Conservation (phyloP, 2,113 vertebrate genomes). For the Camelus dromedarius region DNA sequence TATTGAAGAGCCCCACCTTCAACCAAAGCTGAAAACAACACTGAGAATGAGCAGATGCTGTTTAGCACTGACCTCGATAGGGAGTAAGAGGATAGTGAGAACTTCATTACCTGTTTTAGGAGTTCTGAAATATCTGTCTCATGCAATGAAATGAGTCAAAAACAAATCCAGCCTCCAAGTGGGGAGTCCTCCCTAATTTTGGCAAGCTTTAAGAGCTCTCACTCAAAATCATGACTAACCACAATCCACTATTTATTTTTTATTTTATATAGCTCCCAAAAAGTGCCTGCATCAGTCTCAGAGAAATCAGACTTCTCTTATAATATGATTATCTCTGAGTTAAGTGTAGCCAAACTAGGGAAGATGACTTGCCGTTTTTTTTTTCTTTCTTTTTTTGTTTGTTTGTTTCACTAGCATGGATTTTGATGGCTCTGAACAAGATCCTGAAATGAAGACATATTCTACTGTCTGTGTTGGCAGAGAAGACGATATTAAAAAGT, state of each 20-base stretch:
- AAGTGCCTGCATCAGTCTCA: not conserved
- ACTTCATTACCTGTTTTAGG: not conserved
- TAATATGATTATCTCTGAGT: not conserved
- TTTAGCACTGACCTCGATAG: not conserved
- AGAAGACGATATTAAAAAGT: conserved; percentile 91
- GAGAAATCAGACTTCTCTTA: conserved; percentile 18
- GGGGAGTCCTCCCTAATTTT: not conserved
- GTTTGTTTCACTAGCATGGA: conserved; percentile 76
- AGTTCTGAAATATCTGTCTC: conserved; percentile 5
- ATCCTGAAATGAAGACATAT: not conserved
- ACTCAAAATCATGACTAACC: not conserved
- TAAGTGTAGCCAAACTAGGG: not conserved
- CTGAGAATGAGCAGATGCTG: not conserved
- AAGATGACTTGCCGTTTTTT: not conserved
- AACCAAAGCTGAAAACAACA: not conserved
- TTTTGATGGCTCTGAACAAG: conserved; percentile 50
- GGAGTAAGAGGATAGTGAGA: conserved; percentile 10
- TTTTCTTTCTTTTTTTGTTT: not conserved
- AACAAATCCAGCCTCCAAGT: not conserved
- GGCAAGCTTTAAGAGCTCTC: not conserved
- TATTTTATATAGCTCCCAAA: conserved; percentile 28
- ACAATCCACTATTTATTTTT: not conserved
- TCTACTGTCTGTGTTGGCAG: conserved; percentile 88
- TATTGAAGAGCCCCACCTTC: not conserved
- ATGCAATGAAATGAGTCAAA: not conserved